Evolutionary conservation across 1,140 invertebrate species (phyloP).

Genomic region (Aphidius ervi): DNA sequence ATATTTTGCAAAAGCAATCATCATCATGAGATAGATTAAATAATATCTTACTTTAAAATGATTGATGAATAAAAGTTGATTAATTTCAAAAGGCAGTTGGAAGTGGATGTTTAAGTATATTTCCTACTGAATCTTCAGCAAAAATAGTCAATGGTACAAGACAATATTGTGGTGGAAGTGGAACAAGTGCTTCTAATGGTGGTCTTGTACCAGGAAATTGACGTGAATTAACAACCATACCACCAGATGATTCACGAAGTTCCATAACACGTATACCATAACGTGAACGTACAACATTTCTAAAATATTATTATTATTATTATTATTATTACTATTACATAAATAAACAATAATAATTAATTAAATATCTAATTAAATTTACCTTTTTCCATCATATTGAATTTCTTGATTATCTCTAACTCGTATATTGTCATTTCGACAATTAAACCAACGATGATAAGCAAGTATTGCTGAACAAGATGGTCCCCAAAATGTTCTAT

Average conservation of each 20-base stretch:
- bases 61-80: background rate
- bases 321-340: background rate
- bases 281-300: constrained; percentile 54
- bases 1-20: too few species aligned
- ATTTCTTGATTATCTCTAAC: constrained; percentile 35
- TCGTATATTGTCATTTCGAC: constrained; percentile 35
- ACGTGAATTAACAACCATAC: constrained; percentile 46
- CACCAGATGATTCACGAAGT: constrained; percentile 50
- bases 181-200: constrained; percentile 43
- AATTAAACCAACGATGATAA: constrained; percentile 50
- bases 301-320: constrained; percentile 27
- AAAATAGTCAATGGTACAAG: constrained; percentile 41
- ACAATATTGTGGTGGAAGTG: constrained; percentile 40
- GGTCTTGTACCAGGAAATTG: constrained; percentile 46
- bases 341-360: constrained; percentile 13
- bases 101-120: constrained; percentile 49
- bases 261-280: constrained; percentile 59
- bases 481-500: constrained; percentile 46
- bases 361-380: background rate
- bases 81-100: constrained; percentile 44
- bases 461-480: constrained; percentile 46
- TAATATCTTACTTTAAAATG: too few species aligned
- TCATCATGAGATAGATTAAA: too few species aligned
- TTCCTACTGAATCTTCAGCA: constrained; percentile 50
- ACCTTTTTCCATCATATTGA: constrained; percentile 48